Base-by-base conservation (phyloP, 2,113 vertebrate genomes). In the Herpetotheres cachinnans region DNA sequence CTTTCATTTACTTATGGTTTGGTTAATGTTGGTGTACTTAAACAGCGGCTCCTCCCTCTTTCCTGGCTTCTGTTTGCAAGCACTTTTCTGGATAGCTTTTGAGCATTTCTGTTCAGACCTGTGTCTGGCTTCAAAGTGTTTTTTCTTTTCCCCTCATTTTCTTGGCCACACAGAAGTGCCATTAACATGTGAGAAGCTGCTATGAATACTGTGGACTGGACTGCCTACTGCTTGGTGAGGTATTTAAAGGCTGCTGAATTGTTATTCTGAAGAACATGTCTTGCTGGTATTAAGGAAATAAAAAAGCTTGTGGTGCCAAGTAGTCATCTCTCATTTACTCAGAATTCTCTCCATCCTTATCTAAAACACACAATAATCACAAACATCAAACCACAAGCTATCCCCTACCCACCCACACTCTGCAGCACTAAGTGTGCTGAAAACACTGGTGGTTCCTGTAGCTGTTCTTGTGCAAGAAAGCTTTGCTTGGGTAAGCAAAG, bases 301-400 rank as follows among this genome's bases (percentile, higher is more conserved):
- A 27, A 90, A 93, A 76, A 63, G 16, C 21, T 79, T 72, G 20
- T 24, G 42, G 44, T 78, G 55, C 36, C 50, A 69, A 47, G 56
- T 40, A 55, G 52, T 47, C 9, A 46, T 30, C 54, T 81, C 38
- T 76, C 58, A 50, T 92, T 94, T 95, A 93, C 85, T 85, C 26
- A 50, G 61, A 80, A 34, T 67, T 85, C 40, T 66, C 82, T 87
- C 42, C 44, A 32, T 78, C 56, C 32, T 92, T 86, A 52, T 10
- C 34, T 54, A 82, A 89, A 91, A 40, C 27, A 54, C 42, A 89
- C 19, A 11, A 82, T 49, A 72, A n/a, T 59, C 61, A 46, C 56
- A 90, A 85, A 94, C 24, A 40, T 32, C 91, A 97, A 85, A 85
- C 58, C 47, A 56, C 91, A 96, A 84, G 32, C 24, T 93, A 93